Evolutionary conservation across 2,888 invertebrate species (phyloP), one percentile per base, ranked within the genome.

Genomic region (Epinotia bilunana): DNA sequence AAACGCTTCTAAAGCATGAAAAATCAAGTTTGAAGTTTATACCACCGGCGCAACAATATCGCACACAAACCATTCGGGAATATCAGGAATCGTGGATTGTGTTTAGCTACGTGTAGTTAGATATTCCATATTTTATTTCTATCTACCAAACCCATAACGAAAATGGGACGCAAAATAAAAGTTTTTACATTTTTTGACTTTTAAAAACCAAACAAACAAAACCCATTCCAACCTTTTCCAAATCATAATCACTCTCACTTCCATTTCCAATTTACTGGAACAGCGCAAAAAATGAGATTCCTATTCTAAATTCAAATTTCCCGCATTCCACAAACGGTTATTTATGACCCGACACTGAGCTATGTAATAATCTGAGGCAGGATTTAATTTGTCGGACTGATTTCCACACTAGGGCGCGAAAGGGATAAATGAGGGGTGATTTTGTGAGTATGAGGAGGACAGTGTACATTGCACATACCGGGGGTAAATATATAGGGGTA

Each of bases 341-440:
- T 94, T 93, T 94, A 93, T 93, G 93, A 92, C 91, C 93, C 90
- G 91, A 92, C 92, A 93, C 93, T 91, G 92, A 92, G 92, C 92
- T 94, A 94, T 94, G 93, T 94, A 94, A 94, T 94, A 94, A 94
- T 94, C 94, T 93, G 92, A 92, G 93, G 91, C 92, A 85, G 93
- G 94, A 94, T 94, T 94, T 94, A 94, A 94, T 94, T 94, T 94
- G 92, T 92, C 91, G 92, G 94, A 94, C 93, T 94, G 94, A 94
- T 94, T 94, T 94, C 91, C 72, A 91, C 92, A 90, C 91, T 90
- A 90, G 86, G 46, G 64, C 5, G 71, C 18, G 57, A 64, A 39
- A 53, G 67, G 61, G 77, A 71, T 20, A 20, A 64, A 60, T 20
- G n/a, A 18, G 28, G 20, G 7, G 7, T 16, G 9, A 16, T 6